Evolutionary conservation across 1,140 invertebrate genomes (phyloP), one percentile per base, ranked within the genome.

Genomic region (Lasioglossum baleicum): DNA sequence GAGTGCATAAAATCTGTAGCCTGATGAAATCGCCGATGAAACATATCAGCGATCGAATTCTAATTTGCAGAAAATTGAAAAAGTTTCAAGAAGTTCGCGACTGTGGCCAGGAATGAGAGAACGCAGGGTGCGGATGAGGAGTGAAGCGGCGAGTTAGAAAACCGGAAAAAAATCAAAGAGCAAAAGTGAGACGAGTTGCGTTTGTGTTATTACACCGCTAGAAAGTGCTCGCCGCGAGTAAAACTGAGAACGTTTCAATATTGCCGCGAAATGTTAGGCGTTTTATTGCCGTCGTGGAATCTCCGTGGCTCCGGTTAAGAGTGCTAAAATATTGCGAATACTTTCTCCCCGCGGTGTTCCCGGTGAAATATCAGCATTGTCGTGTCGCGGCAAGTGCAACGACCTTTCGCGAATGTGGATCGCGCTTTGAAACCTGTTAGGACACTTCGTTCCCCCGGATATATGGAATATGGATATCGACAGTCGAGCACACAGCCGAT

Each of bases 391-490:
- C 58, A 66, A 69, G 83, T 77, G 78, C 83, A 77, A 76, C 79
- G 83, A 85, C 78, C 79, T 31, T 44, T 58, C 40, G 64, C 77
- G 63, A 75, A 60, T 75, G 63, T 71, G 82, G 67, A 72, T 53
- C 82, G 77, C 71, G 79, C 67, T 81, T 65, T 71, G 83, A 81
- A 85, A 85, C 83, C 83, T 81, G 83, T 81, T 83, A 56, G 83
- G 48, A 81, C 73, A 66, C 44, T 65, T 58, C 60, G 63, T 60
- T 63, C 63, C 26, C 26, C 35, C 10, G 60, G 56, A 74, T 73
- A 70, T 71, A 66, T 51, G 67, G 22, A 58, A 70, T 71, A 66
- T 51, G 67, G 22, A 58, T 71, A 71, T 75, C 73, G 81, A 75
- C 71, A 68, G 44, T 61, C 60, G 58, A 1, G 10, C 22, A 6